phyloP scores from a whole-genome alignment of 2,797 vertebrate species.

The Centroberyx gerrardi region DNA sequence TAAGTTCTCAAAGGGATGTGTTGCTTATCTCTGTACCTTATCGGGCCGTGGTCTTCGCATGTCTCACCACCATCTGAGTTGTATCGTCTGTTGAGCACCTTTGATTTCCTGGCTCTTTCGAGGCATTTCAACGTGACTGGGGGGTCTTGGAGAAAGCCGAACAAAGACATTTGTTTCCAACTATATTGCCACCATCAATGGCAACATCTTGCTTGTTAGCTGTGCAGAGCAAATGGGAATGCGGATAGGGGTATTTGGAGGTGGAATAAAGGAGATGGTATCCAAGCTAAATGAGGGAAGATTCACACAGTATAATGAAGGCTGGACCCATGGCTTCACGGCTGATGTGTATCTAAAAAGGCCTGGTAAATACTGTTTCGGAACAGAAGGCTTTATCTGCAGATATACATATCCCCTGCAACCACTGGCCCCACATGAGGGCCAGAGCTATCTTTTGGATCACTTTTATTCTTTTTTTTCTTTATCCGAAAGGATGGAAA shows the following conservation, averaged over 20 bases:
- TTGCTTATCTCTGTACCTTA: slow-evolving; percentile 41
- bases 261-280: slow-evolving; percentile 87
- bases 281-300: slow-evolving; percentile 89
- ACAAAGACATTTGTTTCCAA: slow-evolving; percentile 84
- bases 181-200: slow-evolving; percentile 79
- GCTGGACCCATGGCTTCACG: slow-evolving; percentile 84
- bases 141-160: slow-evolving; percentile 74
- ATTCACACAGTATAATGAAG: slow-evolving; percentile 88
- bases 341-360: slow-evolving; percentile 89
- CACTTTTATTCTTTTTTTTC: slow-evolving; percentile 79
- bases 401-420: slow-evolving; percentile 89
- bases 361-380: slow-evolving; percentile 86
- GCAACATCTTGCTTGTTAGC: slow-evolving; percentile 83
- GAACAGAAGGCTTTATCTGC: slow-evolving; percentile 86
- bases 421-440: slow-evolving; percentile 87
- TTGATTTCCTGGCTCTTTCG: slow-evolving; percentile 71
- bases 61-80: slow-evolving; percentile 55
- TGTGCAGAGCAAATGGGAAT: slow-evolving; percentile 75
- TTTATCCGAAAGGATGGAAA: slow-evolving; percentile 74
- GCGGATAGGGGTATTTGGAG: slow-evolving; percentile 86
- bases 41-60: slow-evolving; percentile 50
- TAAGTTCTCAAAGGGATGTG: slow-evolving; percentile 42
- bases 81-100: slow-evolving; percentile 63
- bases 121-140: slow-evolving; percentile 69
- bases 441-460: slow-evolving; percentile 82